Evolutionary conservation across 2,113 vertebrate species (phyloP), one percentile per base, ranked within the genome.

Genomic region (Chaenogobius annularis): DNA sequence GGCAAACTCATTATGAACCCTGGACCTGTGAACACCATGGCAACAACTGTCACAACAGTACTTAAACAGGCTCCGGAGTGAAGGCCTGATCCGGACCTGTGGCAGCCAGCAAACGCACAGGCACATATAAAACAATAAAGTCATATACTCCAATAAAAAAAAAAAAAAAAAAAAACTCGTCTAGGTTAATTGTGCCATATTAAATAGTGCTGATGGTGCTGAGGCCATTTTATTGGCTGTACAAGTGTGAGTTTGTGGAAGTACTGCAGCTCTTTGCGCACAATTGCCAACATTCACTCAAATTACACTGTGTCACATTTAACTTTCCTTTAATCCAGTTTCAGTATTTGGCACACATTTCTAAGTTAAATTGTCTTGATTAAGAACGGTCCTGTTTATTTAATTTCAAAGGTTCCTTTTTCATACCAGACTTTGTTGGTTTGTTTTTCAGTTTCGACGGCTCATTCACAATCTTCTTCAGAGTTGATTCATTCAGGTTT

Each of bases 1-100:
- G 22, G 52, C 48, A 74, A 68, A 14, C 23, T 0, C n/a, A 71
- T 64, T 64, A 63, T n/a, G 13, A 48, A 71, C 20, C 43, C n/a
- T 23, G 37, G 76, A 44, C 23, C 47, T 14, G 10, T 54, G 63
- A 11, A 72, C 66, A 58, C 17, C 43, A 56, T 20, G 54, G 9
- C 26, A 72, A 47, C 10, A 10, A 31, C 10, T 71, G 31, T 71
- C 63, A 61, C 26, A 66, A 13, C 58, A 78, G 2, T 13, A 26
- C 35, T 19, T 6, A 10, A 52, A 64, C 55, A 26, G 35, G 35
- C n/a, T 15, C 12, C 22, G 37, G 15, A 47, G 1, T 68, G 55
- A 63, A 40, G 17, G 35, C 10, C 35, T n/a, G 35, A 10, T 46
- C 15, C 15, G 20, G 20, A 50, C 3, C 11, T 5, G 23, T 15